Conservation (phyloP, 2,888 invertebrate genomes). For the Drepana falcataria region DNA sequence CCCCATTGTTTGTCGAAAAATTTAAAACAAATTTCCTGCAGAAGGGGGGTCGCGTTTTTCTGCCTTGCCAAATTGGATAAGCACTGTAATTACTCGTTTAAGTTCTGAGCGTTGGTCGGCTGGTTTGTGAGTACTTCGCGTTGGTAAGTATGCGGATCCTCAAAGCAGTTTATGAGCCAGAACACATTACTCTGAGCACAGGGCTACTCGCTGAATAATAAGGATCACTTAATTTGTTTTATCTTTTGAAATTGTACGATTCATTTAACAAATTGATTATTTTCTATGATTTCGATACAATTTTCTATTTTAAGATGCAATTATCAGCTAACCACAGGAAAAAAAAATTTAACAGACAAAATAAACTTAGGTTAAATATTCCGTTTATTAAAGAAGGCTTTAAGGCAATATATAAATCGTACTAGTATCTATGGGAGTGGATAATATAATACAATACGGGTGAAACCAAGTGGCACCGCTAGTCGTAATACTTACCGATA, state of each 20-base stretch:
- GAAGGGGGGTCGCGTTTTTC: conserved; percentile 74
- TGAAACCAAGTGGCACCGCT: too few species aligned
- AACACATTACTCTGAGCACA: conserved; percentile 36
- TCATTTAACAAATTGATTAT: too few species aligned
- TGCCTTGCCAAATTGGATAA: conserved; percentile 76
- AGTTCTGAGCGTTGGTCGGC: conserved; percentile 37
- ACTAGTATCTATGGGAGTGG: too few species aligned
- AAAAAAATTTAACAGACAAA: too few species aligned
- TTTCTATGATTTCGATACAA: too few species aligned
- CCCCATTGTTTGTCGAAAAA: conserved; percentile 75
- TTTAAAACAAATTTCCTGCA: conserved; percentile 78
- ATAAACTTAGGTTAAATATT: too few species aligned
- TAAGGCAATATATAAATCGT: too few species aligned
- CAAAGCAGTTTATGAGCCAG: conserved; percentile 52
- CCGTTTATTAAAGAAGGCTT: too few species aligned
- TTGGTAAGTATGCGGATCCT: conserved; percentile 41
- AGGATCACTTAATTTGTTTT: conserved; percentile 6
- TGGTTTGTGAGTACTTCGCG: conserved; percentile 55
- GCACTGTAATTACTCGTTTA: conserved; percentile 74
- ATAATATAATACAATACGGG: too few species aligned
- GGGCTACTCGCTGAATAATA: conserved; percentile 31
- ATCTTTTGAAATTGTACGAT: neutral
- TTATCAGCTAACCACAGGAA: too few species aligned
- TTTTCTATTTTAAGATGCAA: too few species aligned
- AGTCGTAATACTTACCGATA: too few species aligned